A percentile compares a stretch with the other conserved stretches of the same genome.
phyloP scores from a whole-genome alignment of 1,140 invertebrate genomes.

The Copidosoma floridanum region DNA sequence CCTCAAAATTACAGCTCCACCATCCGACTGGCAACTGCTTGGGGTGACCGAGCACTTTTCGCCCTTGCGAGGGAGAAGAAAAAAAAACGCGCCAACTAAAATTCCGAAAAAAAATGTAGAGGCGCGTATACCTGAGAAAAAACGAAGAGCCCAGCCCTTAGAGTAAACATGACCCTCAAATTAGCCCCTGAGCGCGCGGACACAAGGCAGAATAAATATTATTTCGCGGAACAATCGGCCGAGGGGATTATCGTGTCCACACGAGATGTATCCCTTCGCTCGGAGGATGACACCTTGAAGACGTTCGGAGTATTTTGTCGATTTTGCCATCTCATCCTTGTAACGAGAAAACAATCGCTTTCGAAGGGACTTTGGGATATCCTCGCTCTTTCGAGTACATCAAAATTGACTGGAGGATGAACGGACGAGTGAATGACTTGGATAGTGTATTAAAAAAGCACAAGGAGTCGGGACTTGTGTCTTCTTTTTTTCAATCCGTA shows the following conservation, averaged over 20 bases:
- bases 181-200: slow-evolving; percentile 29
- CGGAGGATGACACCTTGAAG: not conserved
- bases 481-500: too few relatives aligned
- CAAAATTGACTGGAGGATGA: too few relatives aligned
- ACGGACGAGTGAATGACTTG: too few relatives aligned
- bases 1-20: not conserved
- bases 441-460: too few relatives aligned
- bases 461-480: too few relatives aligned
- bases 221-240: slow-evolving; percentile 27
- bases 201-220: slow-evolving; percentile 37
- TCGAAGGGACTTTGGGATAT: too few relatives aligned
- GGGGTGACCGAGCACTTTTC: not conserved
- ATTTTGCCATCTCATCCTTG: not conserved
- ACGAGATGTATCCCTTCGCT: slow-evolving; percentile 4
- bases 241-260: slow-evolving; percentile 17
- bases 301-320: not conserved
- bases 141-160: slow-evolving; percentile 10
- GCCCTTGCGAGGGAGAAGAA: not conserved
- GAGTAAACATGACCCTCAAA: slow-evolving; percentile 21
- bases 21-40: not conserved
- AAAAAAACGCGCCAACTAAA: too few relatives aligned
- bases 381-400: too few relatives aligned
- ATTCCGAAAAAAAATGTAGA: too few relatives aligned
- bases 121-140: too few relatives aligned
- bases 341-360: slow-evolving; percentile 6